Evolutionary conservation across 2,797 vertebrate genomes (phyloP).

Genomic region (Manis javanica): DNA sequence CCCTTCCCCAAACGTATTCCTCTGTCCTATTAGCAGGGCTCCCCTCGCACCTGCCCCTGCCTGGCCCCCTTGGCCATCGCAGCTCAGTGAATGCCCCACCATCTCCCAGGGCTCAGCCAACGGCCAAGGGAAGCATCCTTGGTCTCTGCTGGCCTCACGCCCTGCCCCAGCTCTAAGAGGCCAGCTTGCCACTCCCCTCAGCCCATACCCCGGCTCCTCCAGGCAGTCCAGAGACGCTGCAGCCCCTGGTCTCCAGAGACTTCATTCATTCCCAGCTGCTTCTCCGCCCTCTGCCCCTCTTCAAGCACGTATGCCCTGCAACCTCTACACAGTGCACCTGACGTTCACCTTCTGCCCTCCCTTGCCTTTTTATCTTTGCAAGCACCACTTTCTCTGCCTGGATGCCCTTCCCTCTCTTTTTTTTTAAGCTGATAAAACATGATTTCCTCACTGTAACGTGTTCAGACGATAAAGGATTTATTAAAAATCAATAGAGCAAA

Average conservation of each 20-base stretch:
- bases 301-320: too few species aligned
- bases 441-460: background rate
- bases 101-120: background rate
- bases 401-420: too few species aligned
- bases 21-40: background rate
- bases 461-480: conserved; percentile 25
- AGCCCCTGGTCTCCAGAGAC: too few species aligned
- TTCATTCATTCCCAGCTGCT: too few species aligned
- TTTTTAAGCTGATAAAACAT: background rate
- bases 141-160: background rate
- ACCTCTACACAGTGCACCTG: too few species aligned
- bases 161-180: background rate
- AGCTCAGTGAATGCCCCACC: background rate
- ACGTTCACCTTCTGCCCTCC: too few species aligned
- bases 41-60: background rate
- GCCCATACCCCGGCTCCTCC: too few species aligned
- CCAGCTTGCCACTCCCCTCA: too few species aligned
- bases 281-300: too few species aligned
- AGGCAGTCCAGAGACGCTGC: too few species aligned
- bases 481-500: conserved; percentile 53
- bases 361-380: too few species aligned
- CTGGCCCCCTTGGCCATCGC: background rate
- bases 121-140: background rate
- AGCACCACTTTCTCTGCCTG: too few species aligned
- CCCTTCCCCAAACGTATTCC: background rate